These are phyloP conservation scores for Albula goreensis DNA, from an alignment of 2,113 vertebrate species.

Conservation along the genomic window DNA sequence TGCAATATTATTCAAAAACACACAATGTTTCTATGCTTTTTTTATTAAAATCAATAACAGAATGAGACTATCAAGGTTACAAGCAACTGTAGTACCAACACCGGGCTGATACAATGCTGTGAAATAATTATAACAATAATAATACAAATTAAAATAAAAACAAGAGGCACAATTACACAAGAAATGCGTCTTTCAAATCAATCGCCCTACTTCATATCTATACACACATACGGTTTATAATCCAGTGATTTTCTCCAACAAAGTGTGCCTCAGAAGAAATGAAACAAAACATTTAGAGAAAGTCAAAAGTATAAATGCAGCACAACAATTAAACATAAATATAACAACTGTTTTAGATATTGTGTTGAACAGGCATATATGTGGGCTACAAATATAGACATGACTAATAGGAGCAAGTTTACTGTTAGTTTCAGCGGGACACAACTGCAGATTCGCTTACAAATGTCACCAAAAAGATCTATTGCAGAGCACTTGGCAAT, in stretches of 20 bases:
- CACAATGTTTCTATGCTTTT: conserved; percentile 62
- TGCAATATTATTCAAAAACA: not conserved
- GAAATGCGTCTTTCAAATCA: conserved; percentile 41
- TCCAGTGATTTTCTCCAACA: conserved; percentile 59
- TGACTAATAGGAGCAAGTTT: conserved; percentile 88
- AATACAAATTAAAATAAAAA: conserved; percentile 39
- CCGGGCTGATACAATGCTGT: conserved; percentile 70
- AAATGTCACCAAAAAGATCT: conserved; percentile 70
- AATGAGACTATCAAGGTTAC: conserved; percentile 78
- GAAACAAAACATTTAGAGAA: conserved; percentile 54
- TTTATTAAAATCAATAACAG: conserved; percentile 78
- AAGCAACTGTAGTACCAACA: conserved; percentile 76
- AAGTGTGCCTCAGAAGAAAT: conserved; percentile 77
- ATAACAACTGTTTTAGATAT: conserved; percentile 88
- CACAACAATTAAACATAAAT: conserved; percentile 91
- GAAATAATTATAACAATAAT: conserved; percentile 46
- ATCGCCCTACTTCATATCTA: conserved; percentile 40
- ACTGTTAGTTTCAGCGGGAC: conserved; percentile 87
- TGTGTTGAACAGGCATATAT: conserved; percentile 90
- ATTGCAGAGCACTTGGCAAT: conserved; percentile 75
- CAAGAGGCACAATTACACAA: conserved; percentile 63
- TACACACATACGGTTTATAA: conserved; percentile 51
- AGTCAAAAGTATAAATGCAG: conserved; percentile 72
- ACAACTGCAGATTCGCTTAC: conserved; percentile 70
- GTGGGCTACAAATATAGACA: conserved; percentile 91